Conservation (phyloP, 2,797 vertebrate species). For the Carcharodon carcharias region DNA sequence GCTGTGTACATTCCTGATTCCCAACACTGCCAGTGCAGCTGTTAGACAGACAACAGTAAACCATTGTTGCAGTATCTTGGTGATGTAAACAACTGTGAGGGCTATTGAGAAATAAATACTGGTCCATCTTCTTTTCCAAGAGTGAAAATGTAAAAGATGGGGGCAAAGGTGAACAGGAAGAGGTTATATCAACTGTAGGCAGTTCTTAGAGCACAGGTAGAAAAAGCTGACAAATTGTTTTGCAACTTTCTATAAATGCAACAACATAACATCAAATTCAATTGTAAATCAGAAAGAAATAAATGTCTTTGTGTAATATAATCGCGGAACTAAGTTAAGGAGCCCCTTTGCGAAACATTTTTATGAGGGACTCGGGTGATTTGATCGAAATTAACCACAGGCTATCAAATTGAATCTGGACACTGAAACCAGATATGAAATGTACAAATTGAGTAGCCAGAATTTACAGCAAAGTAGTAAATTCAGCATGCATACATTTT, state of each 20-base stretch:
- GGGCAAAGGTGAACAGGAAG: background rate
- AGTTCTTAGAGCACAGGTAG: background rate
- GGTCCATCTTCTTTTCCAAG: conserved; percentile 50
- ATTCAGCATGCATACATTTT: background rate
- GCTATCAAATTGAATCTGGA: background rate
- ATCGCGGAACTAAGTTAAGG: background rate
- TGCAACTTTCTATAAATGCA: background rate
- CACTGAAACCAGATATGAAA: background rate
- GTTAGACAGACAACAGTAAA: conserved; percentile 50
- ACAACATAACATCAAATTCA: background rate
- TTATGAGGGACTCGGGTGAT: background rate
- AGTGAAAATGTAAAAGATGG: background rate
- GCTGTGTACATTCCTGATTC: conserved; percentile 55
- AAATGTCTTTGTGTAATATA: background rate
- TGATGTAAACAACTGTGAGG: conserved; percentile 46
- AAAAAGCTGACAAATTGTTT: background rate
- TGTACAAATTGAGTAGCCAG: background rate
- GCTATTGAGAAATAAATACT: conserved; percentile 9
- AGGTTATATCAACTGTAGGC: background rate
- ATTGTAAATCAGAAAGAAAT: background rate
- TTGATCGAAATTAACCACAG: background rate
- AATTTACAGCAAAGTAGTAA: background rate
- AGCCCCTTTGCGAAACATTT: background rate
- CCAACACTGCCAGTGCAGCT: conserved; percentile 49
- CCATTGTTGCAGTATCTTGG: conserved; percentile 62